A percentile compares a stretch with the other conserved stretches of the same genome.
phyloP scores from a whole-genome alignment of 1,140 invertebrate species.

The Ceratina calcarata region DNA sequence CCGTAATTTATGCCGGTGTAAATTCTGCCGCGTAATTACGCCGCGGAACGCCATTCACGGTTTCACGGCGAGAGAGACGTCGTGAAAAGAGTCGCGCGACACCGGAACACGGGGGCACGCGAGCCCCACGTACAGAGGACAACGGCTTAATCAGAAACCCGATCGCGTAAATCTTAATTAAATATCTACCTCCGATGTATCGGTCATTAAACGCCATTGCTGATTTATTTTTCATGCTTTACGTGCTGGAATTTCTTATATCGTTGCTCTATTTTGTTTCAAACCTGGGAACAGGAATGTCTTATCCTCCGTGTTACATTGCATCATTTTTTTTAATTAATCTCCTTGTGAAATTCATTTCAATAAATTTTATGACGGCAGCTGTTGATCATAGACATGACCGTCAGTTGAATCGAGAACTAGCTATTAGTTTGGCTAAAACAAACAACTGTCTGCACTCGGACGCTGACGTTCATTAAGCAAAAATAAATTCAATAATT shows the following conservation, averaged over 20 bases:
- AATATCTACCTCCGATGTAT: background rate
- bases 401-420: too few relatives aligned
- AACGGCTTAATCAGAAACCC: background rate
- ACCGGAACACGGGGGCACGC: slow-evolving; percentile 26
- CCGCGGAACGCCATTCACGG: slow-evolving; percentile 53
- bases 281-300: too few relatives aligned
- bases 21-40: slow-evolving; percentile 63
- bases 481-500: slow-evolving; percentile 9
- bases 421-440: too few relatives aligned
- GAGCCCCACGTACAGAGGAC: background rate
- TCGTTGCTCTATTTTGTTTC: too few relatives aligned
- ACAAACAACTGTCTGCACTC: too few relatives aligned
- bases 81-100: slow-evolving; percentile 34
- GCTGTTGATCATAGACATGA: too few relatives aligned
- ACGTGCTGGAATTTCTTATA: too few relatives aligned
- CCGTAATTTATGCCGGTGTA: slow-evolving; percentile 62
- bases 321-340: too few relatives aligned
- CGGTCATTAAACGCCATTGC: background rate
- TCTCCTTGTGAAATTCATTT: too few relatives aligned
- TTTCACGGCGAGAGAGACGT: slow-evolving; percentile 11
- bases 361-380: too few relatives aligned
- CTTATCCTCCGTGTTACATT: too few relatives aligned
- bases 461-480: background rate
- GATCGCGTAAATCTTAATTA: slow-evolving; percentile 30
- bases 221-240: too few relatives aligned